Evolutionary conservation across 2,113 vertebrate genomes (phyloP).

Genomic region (Cyprinodon tularosa): DNA sequence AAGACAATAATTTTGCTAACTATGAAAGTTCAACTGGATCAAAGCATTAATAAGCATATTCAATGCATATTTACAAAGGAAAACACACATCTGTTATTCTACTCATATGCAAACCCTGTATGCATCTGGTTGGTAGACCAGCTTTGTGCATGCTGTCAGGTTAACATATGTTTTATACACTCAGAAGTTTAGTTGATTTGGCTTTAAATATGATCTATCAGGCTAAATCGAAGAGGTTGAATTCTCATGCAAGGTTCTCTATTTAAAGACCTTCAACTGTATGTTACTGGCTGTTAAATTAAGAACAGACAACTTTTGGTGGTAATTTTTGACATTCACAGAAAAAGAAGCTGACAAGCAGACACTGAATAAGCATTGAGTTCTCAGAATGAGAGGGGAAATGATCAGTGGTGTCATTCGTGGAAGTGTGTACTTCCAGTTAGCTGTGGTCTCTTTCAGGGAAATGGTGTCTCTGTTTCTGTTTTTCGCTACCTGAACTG

Average conservation of each 20-base stretch:
- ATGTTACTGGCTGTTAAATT: background rate
- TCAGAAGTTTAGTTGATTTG: too few relatives aligned
- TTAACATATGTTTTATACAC: too few relatives aligned
- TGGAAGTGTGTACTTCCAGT: constrained; percentile 43
- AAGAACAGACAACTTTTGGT: background rate
- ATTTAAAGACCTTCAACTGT: too few relatives aligned
- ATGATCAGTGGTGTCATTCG: constrained; percentile 35
- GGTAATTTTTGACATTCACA: background rate
- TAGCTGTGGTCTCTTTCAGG: constrained; percentile 27
- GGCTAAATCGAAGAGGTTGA: background rate
- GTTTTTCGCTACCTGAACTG: constrained; percentile 14
- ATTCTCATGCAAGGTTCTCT: background rate
- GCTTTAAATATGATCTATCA: background rate
- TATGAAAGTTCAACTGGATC: too few relatives aligned
- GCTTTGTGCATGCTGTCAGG: too few relatives aligned
- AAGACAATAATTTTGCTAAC: too few relatives aligned
- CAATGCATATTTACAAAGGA: too few relatives aligned
- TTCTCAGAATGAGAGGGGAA: constrained; percentile 62
- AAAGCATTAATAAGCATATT: too few relatives aligned
- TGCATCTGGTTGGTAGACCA: too few relatives aligned
- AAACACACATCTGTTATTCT: too few relatives aligned
- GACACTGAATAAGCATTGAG: constrained; percentile 13
- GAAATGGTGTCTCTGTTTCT: constrained; percentile 34
- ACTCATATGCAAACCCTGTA: too few relatives aligned
- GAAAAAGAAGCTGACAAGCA: background rate